A percentile compares a stretch with the other conserved stretches of the same genome.
Evolutionary conservation across 2,797 vertebrate genomes (phyloP).

Genomic region (Sebastes itinus): DNA sequence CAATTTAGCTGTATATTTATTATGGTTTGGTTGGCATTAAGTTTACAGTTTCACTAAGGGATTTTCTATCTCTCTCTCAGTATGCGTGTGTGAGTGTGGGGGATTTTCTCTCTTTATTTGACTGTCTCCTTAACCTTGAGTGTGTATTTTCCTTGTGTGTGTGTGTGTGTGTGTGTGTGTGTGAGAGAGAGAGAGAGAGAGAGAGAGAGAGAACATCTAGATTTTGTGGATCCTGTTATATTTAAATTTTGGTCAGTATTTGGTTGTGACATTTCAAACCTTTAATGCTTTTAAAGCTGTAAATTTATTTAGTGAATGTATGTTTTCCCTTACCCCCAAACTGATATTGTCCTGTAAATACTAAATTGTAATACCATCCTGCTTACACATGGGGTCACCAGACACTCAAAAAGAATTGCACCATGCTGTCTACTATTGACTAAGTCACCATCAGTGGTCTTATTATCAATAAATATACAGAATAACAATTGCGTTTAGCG

Average conservation of each 20-base stretch:
- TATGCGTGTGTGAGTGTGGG: neutral
- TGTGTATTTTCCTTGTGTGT: neutral
- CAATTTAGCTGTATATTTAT: constrained; percentile 60
- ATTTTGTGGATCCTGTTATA: constrained; percentile 37
- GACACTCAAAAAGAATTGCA: constrained; percentile 59
- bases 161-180: neutral
- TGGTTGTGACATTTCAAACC: constrained; percentile 55
- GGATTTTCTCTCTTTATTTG: neutral
- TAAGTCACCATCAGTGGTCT: constrained; percentile 96
- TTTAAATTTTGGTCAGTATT: constrained; percentile 57
- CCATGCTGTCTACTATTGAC: constrained; percentile 81
- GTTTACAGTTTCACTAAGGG: constrained; percentile 52
- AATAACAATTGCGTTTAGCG: constrained; percentile 49
- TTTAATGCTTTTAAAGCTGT: constrained; percentile 55
- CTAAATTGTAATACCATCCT: constrained; percentile 75
- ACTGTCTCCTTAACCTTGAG: neutral
- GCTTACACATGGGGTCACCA: constrained; percentile 74
- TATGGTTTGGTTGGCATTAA: constrained; percentile 47
- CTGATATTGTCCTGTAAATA: constrained; percentile 73
- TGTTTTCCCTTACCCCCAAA: constrained; percentile 48
- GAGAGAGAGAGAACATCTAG: constrained; percentile 3
- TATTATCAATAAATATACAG: constrained; percentile 93
- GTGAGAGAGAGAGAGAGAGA: neutral
- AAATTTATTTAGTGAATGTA: constrained; percentile 70
- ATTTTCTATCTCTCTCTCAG: constrained; percentile 40